A percentile compares a stretch with the other conserved stretches of the same genome.
These are phyloP conservation scores for Zoanthus solanderi DNA, from an alignment of 92 coral and sea anemone species.

Conservation along the genomic window DNA sequence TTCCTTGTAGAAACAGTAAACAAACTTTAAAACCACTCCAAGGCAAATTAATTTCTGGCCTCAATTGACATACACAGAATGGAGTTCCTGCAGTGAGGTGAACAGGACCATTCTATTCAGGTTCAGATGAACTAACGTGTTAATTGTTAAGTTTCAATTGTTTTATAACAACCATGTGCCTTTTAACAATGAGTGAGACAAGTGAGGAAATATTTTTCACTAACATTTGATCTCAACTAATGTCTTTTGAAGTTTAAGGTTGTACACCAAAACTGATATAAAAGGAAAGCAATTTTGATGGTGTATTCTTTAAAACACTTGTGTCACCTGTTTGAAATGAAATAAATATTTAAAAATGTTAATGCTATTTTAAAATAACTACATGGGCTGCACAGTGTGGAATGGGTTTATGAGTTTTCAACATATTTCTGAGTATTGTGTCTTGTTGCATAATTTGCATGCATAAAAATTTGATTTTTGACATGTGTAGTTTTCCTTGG, in stretches of 20 bases:
- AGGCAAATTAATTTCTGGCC: constrained; percentile 15
- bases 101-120: constrained; percentile 22
- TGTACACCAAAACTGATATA: background rate
- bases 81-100: constrained; percentile 29
- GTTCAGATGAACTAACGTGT: constrained; percentile 27
- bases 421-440: constrained; percentile 8
- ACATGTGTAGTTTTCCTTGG: background rate
- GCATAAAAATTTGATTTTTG: background rate
- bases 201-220: background rate
- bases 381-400: constrained; percentile 32
- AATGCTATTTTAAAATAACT: background rate
- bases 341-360: background rate
- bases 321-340: background rate
- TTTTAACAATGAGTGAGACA: background rate
- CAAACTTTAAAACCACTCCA: background rate
- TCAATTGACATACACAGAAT: constrained; percentile 16
- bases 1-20: constrained; percentile 10
- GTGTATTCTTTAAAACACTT: background rate
- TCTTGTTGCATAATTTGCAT: background rate
- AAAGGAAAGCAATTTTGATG: background rate
- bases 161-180: constrained; percentile 46
- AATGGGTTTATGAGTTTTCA: background rate
- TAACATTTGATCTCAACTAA: background rate
- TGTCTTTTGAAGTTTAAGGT: background rate
- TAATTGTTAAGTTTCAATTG: constrained; percentile 40